Evolutionary conservation across 1,140 invertebrate genomes (phyloP).

Genomic region (Drosophila arizonae): DNA sequence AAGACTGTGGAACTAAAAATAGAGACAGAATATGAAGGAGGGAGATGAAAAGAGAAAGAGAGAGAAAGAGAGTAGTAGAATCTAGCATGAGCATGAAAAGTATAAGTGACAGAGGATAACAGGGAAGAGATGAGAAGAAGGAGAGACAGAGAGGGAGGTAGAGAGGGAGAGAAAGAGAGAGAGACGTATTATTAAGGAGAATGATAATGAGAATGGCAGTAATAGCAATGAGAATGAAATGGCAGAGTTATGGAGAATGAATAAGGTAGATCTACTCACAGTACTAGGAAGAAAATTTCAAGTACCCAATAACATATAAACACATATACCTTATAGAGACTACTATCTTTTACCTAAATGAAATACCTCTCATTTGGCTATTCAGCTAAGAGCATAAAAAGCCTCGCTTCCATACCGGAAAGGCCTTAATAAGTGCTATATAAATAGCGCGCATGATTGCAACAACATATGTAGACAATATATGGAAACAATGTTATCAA

Average conservation of each 20-base stretch:
- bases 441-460: constrained; percentile 10
- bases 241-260: no score
- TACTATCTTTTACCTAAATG: neutral
- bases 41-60: neutral
- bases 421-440: constrained; percentile 1
- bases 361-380: no score
- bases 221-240: no score
- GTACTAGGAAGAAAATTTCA: no score
- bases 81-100: neutral
- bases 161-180: neutral
- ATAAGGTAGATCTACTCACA: no score
- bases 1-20: no score
- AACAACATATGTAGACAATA: constrained; percentile 38
- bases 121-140: neutral
- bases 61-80: neutral
- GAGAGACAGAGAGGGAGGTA: neutral
- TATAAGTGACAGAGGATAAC: neutral
- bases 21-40: neutral
- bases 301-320: no score
- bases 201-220: no score
- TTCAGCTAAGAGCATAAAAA: no score
- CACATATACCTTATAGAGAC: no score
- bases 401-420: neutral
- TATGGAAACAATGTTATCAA: constrained; percentile 74
- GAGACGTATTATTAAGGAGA: no score